A percentile compares a stretch with the other conserved stretches of the same genome.
These are phyloP conservation scores for Griposia aprilina DNA, from an alignment of 2,888 invertebrate species.

Conservation along the genomic window DNA sequence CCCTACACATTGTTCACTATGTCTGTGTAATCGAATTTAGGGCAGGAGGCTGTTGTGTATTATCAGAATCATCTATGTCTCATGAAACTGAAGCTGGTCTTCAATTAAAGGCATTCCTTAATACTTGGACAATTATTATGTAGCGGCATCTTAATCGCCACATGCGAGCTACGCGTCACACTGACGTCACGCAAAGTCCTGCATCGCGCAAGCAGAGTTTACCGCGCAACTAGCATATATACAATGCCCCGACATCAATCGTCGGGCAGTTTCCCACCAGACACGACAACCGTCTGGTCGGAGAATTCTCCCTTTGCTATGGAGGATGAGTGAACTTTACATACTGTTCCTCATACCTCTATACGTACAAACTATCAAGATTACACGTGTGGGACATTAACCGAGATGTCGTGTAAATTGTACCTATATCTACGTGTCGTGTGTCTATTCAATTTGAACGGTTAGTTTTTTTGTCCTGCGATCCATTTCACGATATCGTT, in stretches of 20 bases:
- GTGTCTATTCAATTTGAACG: conserved; percentile 19
- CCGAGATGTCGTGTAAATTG: conserved; percentile 5
- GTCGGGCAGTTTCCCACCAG: no score
- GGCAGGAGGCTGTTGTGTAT: background rate
- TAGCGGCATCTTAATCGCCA: no score
- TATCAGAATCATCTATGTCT: background rate
- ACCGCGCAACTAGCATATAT: no score
- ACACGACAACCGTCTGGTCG: no score
- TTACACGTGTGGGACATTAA: background rate
- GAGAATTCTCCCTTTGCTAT: no score
- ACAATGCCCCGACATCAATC: no score
- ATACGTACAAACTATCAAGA: background rate
- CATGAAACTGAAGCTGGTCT: background rate
- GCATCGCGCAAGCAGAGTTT: no score
- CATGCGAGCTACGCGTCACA: no score
- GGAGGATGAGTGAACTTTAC: no score
- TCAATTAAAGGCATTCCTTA: background rate
- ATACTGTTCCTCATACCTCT: no score
- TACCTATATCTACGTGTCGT: background rate
- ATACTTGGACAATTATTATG: background rate
- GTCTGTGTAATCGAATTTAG: conserved; percentile 11
- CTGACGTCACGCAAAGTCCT: no score
- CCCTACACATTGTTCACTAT: conserved; percentile 1
- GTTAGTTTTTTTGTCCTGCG: conserved; percentile 36
- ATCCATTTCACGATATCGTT: conserved; percentile 58